Percentiles rank a stretch among this genome's conserved stretches.
phyloP scores from a whole-genome alignment of 2,888 invertebrate genomes.

The Plemyria rubiginata region DNA sequence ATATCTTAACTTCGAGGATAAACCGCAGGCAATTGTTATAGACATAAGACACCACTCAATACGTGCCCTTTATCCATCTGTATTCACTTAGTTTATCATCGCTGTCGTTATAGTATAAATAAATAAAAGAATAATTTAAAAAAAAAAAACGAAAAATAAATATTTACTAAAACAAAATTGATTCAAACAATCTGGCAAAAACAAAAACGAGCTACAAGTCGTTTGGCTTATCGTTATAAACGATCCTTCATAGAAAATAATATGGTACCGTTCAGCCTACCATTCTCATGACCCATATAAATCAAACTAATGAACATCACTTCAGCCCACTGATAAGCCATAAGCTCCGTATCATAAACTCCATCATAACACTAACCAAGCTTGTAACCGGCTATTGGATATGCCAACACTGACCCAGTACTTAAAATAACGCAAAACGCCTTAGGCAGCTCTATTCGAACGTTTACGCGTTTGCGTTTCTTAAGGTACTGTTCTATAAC shows the following conservation, averaged over 20 bases:
- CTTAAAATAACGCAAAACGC: conserved; percentile 26
- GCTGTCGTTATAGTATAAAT: too few relatives aligned
- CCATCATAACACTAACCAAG: conserved; percentile 18
- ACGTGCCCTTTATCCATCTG: too few relatives aligned
- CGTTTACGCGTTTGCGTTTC: conserved; percentile 31
- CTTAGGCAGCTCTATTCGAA: conserved; percentile 25
- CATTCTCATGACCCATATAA: background rate
- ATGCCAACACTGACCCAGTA: conserved; percentile 23
- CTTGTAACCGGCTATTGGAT: conserved; percentile 7
- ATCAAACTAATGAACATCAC: conserved; percentile 4
- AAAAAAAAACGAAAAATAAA: too few relatives aligned
- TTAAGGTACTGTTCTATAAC: conserved; percentile 8
- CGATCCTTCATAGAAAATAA: background rate
- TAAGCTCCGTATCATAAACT: conserved; percentile 11
- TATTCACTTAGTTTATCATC: too few relatives aligned
- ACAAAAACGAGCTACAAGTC: too few relatives aligned
- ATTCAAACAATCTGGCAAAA: too few relatives aligned
- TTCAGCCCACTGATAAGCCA: conserved; percentile 3
- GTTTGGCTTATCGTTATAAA: too few relatives aligned
- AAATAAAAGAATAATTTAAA: too few relatives aligned
- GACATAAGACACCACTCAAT: too few relatives aligned
- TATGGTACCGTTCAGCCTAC: background rate
- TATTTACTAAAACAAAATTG: too few relatives aligned
- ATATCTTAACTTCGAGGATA: too few relatives aligned
- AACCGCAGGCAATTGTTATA: too few relatives aligned